Conservation (phyloP, 1,140 invertebrate genomes). For the Dinothrombium tinctorium region DNA sequence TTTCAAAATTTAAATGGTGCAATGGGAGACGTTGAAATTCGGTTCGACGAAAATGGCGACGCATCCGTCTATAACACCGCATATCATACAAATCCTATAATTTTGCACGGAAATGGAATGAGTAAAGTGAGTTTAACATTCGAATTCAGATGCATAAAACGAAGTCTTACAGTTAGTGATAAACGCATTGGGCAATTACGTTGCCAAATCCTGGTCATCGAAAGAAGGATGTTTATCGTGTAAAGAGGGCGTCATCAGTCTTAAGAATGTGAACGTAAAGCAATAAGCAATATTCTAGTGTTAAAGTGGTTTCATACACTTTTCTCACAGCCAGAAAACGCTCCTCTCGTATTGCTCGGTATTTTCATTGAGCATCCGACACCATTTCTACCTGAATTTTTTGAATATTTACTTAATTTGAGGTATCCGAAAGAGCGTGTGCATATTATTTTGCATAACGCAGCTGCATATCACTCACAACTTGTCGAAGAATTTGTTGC, state of each 20-base stretch:
- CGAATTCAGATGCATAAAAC: too few relatives aligned
- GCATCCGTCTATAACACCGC: slow-evolving; percentile 48
- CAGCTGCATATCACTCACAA: slow-evolving; percentile 42
- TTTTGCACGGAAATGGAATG: slow-evolving; percentile 87
- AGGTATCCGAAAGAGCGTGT: slow-evolving; percentile 70
- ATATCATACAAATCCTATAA: slow-evolving; percentile 51
- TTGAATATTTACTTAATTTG: slow-evolving; percentile 38
- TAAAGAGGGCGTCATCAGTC: slow-evolving; percentile 27
- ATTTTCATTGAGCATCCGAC: slow-evolving; percentile 63
- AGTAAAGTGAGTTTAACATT: slow-evolving; percentile 39
- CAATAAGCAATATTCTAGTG: not conserved
- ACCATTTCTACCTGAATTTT: slow-evolving; percentile 77
- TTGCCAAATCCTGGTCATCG: slow-evolving; percentile 55
- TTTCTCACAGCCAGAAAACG: not conserved
- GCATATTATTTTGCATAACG: slow-evolving; percentile 63
- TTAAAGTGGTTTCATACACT: not conserved
- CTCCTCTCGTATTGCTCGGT: slow-evolving; percentile 35
- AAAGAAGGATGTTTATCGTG: slow-evolving; percentile 53
- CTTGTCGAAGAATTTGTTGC: slow-evolving; percentile 36
- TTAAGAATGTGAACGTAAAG: slow-evolving; percentile 21
- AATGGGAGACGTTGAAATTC: slow-evolving; percentile 46
- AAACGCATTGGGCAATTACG: slow-evolving; percentile 69
- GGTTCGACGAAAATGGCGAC: slow-evolving; percentile 30
- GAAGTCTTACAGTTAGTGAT: slow-evolving; percentile 23
- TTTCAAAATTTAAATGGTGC: slow-evolving; percentile 90